Percentiles rank a stretch among this genome's conserved stretches.
These are phyloP conservation scores for Coelinius sp. DNA, from an alignment of 2,888 invertebrate species.

Conservation along the genomic window DNA sequence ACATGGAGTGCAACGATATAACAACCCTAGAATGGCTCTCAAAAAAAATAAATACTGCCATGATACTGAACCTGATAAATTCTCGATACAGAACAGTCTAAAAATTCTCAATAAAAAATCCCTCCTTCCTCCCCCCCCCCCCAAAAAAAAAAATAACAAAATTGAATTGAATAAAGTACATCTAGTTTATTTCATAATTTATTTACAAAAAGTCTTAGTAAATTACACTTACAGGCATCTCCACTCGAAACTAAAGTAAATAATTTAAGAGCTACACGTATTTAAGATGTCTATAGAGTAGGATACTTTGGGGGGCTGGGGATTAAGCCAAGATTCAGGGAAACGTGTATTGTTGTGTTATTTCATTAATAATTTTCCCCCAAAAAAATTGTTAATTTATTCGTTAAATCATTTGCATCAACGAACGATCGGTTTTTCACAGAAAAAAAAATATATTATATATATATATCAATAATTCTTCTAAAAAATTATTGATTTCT, in stretches of 20 bases:
- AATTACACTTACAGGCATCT: conserved; percentile 70
- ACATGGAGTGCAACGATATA: conserved; percentile 77
- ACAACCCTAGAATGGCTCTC: conserved; percentile 80
- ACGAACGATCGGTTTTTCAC: conserved; percentile 23
- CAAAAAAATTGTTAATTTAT: conserved; percentile 36
- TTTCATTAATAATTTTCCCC: conserved; percentile 30
- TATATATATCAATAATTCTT: too few species aligned
- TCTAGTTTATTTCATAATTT: conserved; percentile 70
- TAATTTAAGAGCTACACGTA: conserved; percentile 70
- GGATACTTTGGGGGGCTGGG: conserved; percentile 63
- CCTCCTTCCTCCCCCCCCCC: neutral
- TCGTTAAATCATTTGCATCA: too few species aligned
- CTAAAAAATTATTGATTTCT: conserved; percentile 12
- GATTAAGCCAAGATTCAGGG: conserved; percentile 43
- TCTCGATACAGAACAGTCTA: conserved; percentile 73
- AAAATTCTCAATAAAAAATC: conserved; percentile 38
- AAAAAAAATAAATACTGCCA: conserved; percentile 82
- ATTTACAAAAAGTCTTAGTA: conserved; percentile 71
- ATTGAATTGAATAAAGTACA: conserved; percentile 68
- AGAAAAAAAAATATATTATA: conserved; percentile 14
- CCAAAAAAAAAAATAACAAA: conserved; percentile 34
- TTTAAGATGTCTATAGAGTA: conserved; percentile 69
- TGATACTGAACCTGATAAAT: conserved; percentile 76
- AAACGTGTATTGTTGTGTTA: conserved; percentile 54
- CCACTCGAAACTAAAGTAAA: conserved; percentile 70